Evolutionary conservation across 1,140 invertebrate species (phyloP).

Genomic region (Pogonomyrmex californicus): DNA sequence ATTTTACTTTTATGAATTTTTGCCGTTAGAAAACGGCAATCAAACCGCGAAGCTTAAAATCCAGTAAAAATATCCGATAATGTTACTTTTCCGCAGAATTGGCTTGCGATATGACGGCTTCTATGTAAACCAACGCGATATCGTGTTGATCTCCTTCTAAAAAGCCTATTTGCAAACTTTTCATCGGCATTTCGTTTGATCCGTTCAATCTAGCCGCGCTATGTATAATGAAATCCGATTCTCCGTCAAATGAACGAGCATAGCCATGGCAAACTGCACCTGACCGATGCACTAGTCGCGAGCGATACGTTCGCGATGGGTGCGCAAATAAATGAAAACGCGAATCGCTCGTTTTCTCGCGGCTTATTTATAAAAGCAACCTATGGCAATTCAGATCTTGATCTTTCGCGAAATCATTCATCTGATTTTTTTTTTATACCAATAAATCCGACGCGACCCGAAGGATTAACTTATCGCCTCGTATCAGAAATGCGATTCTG

Average conservation of each 20-base stretch:
- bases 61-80: slow-evolving; percentile 53
- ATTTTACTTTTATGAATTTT: slow-evolving; percentile 36
- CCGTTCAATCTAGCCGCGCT: slow-evolving; percentile 70
- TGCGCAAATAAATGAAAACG: slow-evolving; percentile 35
- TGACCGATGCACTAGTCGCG: slow-evolving; percentile 44
- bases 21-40: not conserved
- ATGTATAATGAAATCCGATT: slow-evolving; percentile 75
- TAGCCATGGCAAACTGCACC: slow-evolving; percentile 56
- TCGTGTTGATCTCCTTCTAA: slow-evolving; percentile 70
- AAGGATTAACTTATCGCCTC: not conserved
- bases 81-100: slow-evolving; percentile 52
- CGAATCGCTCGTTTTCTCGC: slow-evolving; percentile 2
- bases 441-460: not conserved
- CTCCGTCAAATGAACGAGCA: slow-evolving; percentile 61
- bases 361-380: slow-evolving; percentile 39
- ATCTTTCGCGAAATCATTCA: not conserved
- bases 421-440: not conserved
- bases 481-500: not conserved
- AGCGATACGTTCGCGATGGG: slow-evolving; percentile 37
- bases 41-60: slow-evolving; percentile 14
- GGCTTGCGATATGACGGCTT: slow-evolving; percentile 46
- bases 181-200: slow-evolving; percentile 72
- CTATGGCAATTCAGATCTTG: slow-evolving; percentile 3
- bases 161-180: slow-evolving; percentile 66
- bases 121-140: slow-evolving; percentile 63